A percentile compares a stretch with the other conserved stretches of the same genome.
phyloP scores from a whole-genome alignment of 2,888 invertebrate genomes.

The Cenopis cana region DNA sequence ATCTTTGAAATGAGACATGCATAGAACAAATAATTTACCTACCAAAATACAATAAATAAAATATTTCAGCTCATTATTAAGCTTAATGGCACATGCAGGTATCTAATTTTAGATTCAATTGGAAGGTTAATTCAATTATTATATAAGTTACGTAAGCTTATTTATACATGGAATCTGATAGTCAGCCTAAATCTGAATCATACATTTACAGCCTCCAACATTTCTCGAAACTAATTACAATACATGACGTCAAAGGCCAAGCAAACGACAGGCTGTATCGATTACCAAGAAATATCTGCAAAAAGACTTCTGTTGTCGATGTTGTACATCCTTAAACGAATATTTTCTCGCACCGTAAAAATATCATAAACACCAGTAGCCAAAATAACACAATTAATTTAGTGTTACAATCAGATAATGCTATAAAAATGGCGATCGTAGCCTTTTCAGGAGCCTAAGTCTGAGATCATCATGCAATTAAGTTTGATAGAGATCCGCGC shows the following conservation, averaged over 20 bases:
- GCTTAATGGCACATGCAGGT: not conserved
- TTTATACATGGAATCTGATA: constrained; percentile 7
- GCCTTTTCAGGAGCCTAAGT: constrained; percentile 33
- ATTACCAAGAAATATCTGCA: constrained; percentile 26
- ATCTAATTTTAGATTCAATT: constrained; percentile 3
- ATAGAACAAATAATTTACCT: not conserved
- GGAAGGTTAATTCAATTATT: constrained; percentile 23
- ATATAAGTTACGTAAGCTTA: constrained; percentile 8
- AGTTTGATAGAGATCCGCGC: constrained; percentile 37
- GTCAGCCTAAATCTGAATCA: constrained; percentile 31
- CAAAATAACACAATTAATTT: not conserved
- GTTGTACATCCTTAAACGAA: not conserved
- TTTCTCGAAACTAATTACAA: constrained; percentile 32
- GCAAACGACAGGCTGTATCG: constrained; percentile 8
- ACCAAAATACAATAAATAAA: not conserved
- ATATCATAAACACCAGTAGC: not conserved
- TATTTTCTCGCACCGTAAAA: not conserved
- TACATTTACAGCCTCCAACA: constrained; percentile 12
- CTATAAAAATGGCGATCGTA: constrained; percentile 8
- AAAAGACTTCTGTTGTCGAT: not conserved
- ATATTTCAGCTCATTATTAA: not conserved
- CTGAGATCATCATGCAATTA: constrained; percentile 43
- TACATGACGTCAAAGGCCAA: constrained; percentile 35
- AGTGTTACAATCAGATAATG: not conserved
- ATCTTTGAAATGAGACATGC: no score